Base-by-base conservation (phyloP, 2,797 vertebrate species). In the Fringilla coelebs region DNA sequence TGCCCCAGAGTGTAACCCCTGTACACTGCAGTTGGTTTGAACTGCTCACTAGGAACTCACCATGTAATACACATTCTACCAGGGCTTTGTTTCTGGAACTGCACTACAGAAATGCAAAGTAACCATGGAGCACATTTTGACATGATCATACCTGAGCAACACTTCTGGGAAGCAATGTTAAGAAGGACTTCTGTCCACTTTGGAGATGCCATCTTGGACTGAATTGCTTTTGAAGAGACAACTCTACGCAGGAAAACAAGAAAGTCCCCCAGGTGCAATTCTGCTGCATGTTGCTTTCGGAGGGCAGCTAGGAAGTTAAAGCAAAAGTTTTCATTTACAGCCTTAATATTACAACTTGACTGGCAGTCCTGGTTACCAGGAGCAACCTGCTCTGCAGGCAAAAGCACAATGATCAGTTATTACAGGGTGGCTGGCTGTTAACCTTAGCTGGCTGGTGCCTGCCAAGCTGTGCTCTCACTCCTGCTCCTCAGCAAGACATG, bases 161-260 rank as follows among this genome's bases (percentile, higher is more conserved):
- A 99, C 90, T 99, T 99, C 97, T 99, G 99, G 48, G 99, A 99
- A 18, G 99, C 99, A 54, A 99, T 99, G 94, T 99, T 99, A 57
- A 99, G 98, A 78, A 99, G 98, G 43, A 99, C 99, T 88, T 99
- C 99, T 2, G 99, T 99, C 99, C 99, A 99, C 94, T 99, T 99
- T 3, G 99, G 99, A 41, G 99, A 99, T 34, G 99, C 99, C 99
- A 99, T 99, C 98, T 99, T 99, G 88, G 99, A 99, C 89, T 99
- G 99, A 95, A 99, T 99, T 92, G 99, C 99, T 97, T 99, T 99
- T 88, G 99, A 99, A 87, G 99, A 99, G 38, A 99, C 99, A 34
- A 99, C 99, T 93, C 99, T 98, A 67, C 99, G 97, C 32, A 99
- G 98, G 95, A 99, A 99, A 93, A 99, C 99, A 36, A 99, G 97